A percentile compares a stretch with the other conserved stretches of the same genome.
These are phyloP conservation scores for Sebastes trivittatus DNA, from an alignment of 2,797 vertebrate species.

Conservation along the genomic window DNA sequence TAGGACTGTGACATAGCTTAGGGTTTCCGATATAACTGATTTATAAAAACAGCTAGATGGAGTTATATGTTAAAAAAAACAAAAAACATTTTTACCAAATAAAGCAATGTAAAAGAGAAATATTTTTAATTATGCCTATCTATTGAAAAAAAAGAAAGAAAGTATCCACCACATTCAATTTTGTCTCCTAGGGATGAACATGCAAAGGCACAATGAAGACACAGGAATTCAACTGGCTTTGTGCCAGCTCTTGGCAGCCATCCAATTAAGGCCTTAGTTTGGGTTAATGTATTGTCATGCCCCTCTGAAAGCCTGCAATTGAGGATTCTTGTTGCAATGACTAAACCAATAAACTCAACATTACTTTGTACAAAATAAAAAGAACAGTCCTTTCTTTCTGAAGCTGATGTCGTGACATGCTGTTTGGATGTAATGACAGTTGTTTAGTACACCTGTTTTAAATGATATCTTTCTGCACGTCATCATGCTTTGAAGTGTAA, in stretches of 20 bases:
- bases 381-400: not conserved
- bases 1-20: not conserved
- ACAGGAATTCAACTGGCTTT: not conserved
- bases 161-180: not conserved
- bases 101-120: not conserved
- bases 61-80: not conserved
- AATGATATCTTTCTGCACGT: not conserved
- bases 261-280: constrained; percentile 38
- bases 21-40: not conserved
- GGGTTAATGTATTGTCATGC: constrained; percentile 47
- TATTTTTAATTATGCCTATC: not conserved
- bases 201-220: constrained; percentile 10
- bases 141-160: not conserved
- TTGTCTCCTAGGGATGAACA: not conserved
- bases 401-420: not conserved
- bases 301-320: constrained; percentile 21
- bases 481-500: not conserved
- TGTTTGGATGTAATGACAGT: not conserved
- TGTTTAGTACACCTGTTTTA: not conserved
- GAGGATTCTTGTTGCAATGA: constrained; percentile 30
- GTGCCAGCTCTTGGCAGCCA: constrained; percentile 34
- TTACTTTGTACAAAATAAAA: not conserved
- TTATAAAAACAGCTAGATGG: not conserved
- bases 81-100: not conserved
- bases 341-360: constrained; percentile 28